Percentiles rank a stretch among this genome's conserved stretches.
Evolutionary conservation across 1,140 invertebrate species (phyloP).

Genomic region (Tetramorium simillimum): DNA sequence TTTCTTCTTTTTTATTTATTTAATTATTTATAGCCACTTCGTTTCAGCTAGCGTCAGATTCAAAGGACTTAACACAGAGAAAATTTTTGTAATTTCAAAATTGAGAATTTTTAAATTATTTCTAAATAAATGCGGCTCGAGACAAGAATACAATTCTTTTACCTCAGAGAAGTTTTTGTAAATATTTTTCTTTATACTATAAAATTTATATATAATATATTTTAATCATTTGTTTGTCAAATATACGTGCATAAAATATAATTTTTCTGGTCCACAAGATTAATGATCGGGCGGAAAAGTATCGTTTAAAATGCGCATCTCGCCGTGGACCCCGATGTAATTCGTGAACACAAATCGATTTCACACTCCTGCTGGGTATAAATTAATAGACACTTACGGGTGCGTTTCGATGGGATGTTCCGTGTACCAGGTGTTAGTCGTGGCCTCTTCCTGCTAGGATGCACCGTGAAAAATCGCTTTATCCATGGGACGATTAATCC

Average conservation of each 20-base stretch:
- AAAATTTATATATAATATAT: not conserved
- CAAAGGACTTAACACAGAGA: not conserved
- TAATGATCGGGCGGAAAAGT: constrained; percentile 1
- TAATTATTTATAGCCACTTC: not conserved
- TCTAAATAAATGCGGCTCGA: not conserved
- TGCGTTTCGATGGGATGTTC: constrained; percentile 45
- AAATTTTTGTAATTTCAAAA: not conserved
- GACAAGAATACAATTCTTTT: not conserved
- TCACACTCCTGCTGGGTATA: constrained; percentile 74
- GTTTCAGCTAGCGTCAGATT: not conserved
- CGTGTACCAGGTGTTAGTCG: constrained; percentile 74
- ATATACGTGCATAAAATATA: not conserved
- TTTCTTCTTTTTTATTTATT: constrained; percentile 1
- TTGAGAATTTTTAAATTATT: not conserved
- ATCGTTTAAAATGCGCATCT: not conserved
- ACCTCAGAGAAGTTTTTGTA: not conserved
- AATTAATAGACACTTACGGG: constrained; percentile 79
- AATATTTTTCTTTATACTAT: not conserved
- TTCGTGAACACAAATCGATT: constrained; percentile 72
- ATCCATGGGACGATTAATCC: constrained; percentile 47
- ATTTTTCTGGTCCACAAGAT: not conserved
- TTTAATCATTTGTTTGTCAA: not conserved
- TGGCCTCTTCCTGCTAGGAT: constrained; percentile 61
- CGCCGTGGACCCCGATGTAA: not conserved
- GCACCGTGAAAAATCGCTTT: constrained; percentile 74